Evolutionary conservation across 2,797 vertebrate species (phyloP).

Genomic region (Acomys russatus): DNA sequence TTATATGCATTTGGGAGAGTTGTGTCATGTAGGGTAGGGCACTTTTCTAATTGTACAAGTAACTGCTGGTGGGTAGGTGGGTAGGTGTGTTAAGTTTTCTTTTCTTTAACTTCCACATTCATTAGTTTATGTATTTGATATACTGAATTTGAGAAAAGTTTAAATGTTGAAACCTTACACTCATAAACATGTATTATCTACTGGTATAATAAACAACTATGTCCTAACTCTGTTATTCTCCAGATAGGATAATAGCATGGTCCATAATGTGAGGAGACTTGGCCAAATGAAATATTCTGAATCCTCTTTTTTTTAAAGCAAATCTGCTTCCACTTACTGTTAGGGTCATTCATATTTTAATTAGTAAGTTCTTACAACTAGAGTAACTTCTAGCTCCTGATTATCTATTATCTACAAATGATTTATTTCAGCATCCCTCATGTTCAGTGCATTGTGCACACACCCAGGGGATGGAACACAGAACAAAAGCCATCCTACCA

Average conservation of each 20-base stretch:
- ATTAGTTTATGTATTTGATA: constrained; percentile 48
- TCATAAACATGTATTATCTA: constrained; percentile 49
- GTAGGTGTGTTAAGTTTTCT: neutral
- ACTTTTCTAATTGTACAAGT: neutral
- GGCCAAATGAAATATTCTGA: neutral
- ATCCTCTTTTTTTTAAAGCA: neutral
- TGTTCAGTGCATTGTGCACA: neutral
- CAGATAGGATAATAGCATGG: neutral
- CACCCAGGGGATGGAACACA: neutral
- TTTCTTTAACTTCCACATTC: neutral
- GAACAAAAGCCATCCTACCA: neutral
- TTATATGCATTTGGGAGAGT: no score
- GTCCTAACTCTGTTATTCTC: neutral
- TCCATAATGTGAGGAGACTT: neutral
- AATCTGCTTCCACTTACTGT: neutral
- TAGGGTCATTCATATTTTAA: constrained; percentile 37
- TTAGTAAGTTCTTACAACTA: constrained; percentile 10
- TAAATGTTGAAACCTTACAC: constrained; percentile 37
- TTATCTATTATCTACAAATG: neutral
- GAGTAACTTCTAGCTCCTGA: neutral
- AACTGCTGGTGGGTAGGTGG: neutral
- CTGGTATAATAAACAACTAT: neutral
- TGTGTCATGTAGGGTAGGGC: neutral
- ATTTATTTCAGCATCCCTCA: neutral
- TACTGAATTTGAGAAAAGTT: constrained; percentile 26